Conservation (phyloP, 1,140 invertebrate species). For the Achatina immaculata region DNA sequence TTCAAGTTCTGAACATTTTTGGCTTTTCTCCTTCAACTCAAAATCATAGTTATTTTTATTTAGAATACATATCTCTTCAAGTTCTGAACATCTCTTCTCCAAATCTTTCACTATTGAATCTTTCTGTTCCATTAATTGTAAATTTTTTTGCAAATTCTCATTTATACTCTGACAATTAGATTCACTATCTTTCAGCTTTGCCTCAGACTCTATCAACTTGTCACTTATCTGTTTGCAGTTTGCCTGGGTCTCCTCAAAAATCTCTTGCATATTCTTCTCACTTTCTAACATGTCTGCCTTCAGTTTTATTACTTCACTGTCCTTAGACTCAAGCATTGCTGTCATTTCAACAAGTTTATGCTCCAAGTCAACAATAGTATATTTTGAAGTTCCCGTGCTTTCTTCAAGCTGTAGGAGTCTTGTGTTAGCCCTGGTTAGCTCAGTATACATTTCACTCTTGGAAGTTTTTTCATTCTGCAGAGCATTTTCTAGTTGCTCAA, state of each 20-base stretch:
- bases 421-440: slow-evolving; percentile 61
- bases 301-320: slow-evolving; percentile 35
- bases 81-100: not conserved
- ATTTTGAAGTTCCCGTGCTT: slow-evolving; percentile 44
- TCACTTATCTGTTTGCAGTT: slow-evolving; percentile 43
- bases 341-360: slow-evolving; percentile 51
- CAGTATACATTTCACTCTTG: slow-evolving; percentile 57
- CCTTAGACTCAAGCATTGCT: slow-evolving; percentile 39
- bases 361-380: slow-evolving; percentile 61
- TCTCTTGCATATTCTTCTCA: slow-evolving; percentile 59
- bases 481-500: slow-evolving; percentile 43
- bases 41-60: slow-evolving; percentile 2
- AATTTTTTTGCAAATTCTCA: not conserved
- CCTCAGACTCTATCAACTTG: slow-evolving; percentile 39
- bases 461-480: slow-evolving; percentile 40
- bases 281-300: slow-evolving; percentile 55
- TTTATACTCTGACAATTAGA: slow-evolving; percentile 19
- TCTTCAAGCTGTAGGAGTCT: slow-evolving; percentile 63
- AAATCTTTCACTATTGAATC: not conserved
- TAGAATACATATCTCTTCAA: not conserved
- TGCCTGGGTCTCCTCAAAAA: slow-evolving; percentile 52
- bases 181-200: slow-evolving; percentile 28
- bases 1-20: not conserved
- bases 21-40: not conserved
- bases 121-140: not conserved